Percentiles rank a stretch among this genome's conserved stretches.
phyloP scores from a whole-genome alignment of 1,140 invertebrate genomes.

The Rhagoletis pomonella region DNA sequence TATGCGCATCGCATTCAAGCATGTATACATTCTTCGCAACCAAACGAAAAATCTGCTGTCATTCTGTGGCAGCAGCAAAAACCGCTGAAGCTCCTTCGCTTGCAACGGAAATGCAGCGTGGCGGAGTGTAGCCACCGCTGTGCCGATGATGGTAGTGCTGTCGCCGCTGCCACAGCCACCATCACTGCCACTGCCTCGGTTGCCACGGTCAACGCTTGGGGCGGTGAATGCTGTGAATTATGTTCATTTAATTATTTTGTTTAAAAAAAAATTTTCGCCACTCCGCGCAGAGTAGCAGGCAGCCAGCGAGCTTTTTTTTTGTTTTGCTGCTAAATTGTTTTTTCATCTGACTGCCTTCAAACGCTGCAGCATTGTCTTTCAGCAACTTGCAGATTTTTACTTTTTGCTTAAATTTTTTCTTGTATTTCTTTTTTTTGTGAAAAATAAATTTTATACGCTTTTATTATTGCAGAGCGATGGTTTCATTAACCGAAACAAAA shows the following conservation, averaged over 20 bases:
- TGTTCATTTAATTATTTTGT: conserved; percentile 52
- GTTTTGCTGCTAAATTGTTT: neutral
- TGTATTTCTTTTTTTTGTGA: neutral
- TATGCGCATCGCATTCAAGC: too few species aligned
- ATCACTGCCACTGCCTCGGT: neutral
- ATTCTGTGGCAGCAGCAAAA: conserved; percentile 11
- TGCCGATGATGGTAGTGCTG: neutral
- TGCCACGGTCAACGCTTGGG: conserved; percentile 10
- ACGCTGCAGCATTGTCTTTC: neutral
- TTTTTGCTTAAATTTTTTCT: neutral
- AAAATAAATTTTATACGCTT: neutral
- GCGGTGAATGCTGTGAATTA: conserved; percentile 45
- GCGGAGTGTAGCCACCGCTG: neutral
- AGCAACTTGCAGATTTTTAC: neutral
- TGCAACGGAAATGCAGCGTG: conserved; percentile 20
- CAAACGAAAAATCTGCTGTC: conserved; percentile 45
- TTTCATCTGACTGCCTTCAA: neutral
- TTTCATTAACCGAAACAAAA: conserved; percentile 42
- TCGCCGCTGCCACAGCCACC: neutral
- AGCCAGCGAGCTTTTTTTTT: neutral
- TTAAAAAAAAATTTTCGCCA: conserved; percentile 16
- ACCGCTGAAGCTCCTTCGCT: neutral
- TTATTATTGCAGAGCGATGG: conserved; percentile 30
- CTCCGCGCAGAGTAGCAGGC: neutral
- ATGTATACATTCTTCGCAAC: neutral